These are phyloP conservation scores for Philotrypesis tridentata DNA, from an alignment of 1,140 invertebrate genomes.

Conservation along the genomic window DNA sequence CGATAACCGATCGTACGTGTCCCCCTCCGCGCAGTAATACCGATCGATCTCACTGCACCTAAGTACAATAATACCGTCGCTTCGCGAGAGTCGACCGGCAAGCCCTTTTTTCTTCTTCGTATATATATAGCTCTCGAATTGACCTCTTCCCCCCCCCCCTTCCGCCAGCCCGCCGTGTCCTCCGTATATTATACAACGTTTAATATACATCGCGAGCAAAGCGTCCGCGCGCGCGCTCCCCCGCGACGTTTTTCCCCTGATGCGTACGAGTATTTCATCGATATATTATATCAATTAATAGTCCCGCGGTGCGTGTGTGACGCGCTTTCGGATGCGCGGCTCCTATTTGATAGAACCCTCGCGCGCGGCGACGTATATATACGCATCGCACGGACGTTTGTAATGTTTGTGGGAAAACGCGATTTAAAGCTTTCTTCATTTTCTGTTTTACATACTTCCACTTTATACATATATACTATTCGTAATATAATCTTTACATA, in stretches of 20 bases:
- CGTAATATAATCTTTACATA: constrained; percentile 11
- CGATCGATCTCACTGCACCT: neutral
- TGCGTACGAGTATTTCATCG: no score
- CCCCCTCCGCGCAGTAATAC: neutral
- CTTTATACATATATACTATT: neutral
- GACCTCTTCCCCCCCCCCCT: neutral
- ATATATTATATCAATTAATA: no score
- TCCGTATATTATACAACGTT: neutral
- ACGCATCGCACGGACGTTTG: no score
- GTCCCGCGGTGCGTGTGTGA: no score
- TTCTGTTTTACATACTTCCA: no score
- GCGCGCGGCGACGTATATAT: neutral
- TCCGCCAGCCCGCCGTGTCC: no score
- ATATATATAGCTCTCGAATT: neutral
- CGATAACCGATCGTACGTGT: constrained; percentile 15
- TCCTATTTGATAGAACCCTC: neutral
- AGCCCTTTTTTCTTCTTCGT: neutral
- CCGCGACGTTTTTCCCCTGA: no score
- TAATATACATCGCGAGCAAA: neutral
- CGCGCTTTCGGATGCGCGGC: no score
- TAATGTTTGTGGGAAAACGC: neutral
- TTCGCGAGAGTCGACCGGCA: neutral
- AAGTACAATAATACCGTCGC: no score
- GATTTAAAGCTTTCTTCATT: neutral
- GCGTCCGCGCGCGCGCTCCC: neutral